Evolutionary conservation across 2,888 invertebrate species (phyloP).

Genomic region (Abrostola triplasia): DNA sequence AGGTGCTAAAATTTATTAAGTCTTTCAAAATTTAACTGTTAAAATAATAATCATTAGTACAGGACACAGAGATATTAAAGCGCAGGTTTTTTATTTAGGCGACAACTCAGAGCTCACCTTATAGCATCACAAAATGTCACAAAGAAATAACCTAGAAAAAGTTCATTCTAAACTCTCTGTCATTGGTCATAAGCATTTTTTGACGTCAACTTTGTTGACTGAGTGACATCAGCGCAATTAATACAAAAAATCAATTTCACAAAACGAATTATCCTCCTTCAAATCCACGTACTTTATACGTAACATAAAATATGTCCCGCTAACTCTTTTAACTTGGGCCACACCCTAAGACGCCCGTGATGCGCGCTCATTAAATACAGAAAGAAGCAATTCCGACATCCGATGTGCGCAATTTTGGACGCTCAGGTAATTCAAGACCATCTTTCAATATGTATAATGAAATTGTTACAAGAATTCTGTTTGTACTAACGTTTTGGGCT

Average conservation of each 20-base stretch:
- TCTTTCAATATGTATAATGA: conserved; percentile 42
- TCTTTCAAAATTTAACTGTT: too few relatives aligned
- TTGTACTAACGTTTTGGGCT: background rate
- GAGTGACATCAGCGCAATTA: background rate
- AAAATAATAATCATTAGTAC: too few relatives aligned
- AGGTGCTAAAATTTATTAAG: too few relatives aligned
- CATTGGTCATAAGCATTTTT: too few relatives aligned
- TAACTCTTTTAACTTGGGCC: conserved; percentile 48
- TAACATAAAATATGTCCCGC: conserved; percentile 1
- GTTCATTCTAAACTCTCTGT: too few relatives aligned
- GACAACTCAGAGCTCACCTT: too few relatives aligned
- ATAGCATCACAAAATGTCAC: too few relatives aligned
- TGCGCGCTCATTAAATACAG: conserved; percentile 77
- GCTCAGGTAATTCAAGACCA: conserved; percentile 66
- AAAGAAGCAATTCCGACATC: conserved; percentile 77
- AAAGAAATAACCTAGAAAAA: too few relatives aligned
- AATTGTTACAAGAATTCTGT: conserved; percentile 5
- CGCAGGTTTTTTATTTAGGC: too few relatives aligned
- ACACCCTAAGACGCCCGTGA: conserved; percentile 66
- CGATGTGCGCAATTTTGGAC: conserved; percentile 75
- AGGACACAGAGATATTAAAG: too few relatives aligned
- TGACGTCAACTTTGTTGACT: background rate
- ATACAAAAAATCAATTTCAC: background rate
- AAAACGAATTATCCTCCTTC: background rate
- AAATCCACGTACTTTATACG: too few relatives aligned